Conservation (phyloP, 1,140 invertebrate species). For the Plodia interpunctella region DNA sequence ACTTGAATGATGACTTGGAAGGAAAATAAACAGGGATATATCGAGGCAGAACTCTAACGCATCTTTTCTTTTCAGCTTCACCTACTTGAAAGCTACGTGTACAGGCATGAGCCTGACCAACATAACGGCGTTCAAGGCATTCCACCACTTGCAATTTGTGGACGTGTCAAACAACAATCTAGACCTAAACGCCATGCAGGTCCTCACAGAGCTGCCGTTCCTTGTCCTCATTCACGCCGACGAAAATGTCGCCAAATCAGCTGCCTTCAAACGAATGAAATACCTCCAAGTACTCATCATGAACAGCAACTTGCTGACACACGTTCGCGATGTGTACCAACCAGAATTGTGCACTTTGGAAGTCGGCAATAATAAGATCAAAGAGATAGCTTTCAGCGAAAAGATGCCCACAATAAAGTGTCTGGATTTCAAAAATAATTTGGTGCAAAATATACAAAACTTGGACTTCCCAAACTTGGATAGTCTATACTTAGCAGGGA, state of each 20-base stretch:
- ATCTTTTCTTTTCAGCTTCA: conserved; percentile 48
- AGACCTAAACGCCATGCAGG: conserved; percentile 65
- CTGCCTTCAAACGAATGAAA: conserved; percentile 65
- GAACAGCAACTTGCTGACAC: conserved; percentile 70
- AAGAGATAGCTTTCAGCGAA: conserved; percentile 42
- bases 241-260: conserved; percentile 67
- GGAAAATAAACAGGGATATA: too few species aligned
- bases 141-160: conserved; percentile 76
- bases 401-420: conserved; percentile 62
- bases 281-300: conserved; percentile 77
- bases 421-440: conserved; percentile 73
- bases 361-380: conserved; percentile 70
- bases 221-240: conserved; percentile 75
- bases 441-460: conserved; percentile 60
- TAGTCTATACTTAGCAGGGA: conserved; percentile 71
- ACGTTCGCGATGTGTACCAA: conserved; percentile 71
- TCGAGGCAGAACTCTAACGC: too few species aligned
- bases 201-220: conserved; percentile 68
- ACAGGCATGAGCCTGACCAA: conserved; percentile 71
- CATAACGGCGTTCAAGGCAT: conserved; percentile 64
- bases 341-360: conserved; percentile 75
- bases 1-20: too few species aligned
- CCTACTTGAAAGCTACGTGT: conserved; percentile 62
- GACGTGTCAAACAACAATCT: conserved; percentile 76
- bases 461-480: conserved; percentile 68